These are phyloP conservation scores for Nipponacmea schrenckii DNA, from an alignment of 2,888 invertebrate species.

Conservation along the genomic window DNA sequence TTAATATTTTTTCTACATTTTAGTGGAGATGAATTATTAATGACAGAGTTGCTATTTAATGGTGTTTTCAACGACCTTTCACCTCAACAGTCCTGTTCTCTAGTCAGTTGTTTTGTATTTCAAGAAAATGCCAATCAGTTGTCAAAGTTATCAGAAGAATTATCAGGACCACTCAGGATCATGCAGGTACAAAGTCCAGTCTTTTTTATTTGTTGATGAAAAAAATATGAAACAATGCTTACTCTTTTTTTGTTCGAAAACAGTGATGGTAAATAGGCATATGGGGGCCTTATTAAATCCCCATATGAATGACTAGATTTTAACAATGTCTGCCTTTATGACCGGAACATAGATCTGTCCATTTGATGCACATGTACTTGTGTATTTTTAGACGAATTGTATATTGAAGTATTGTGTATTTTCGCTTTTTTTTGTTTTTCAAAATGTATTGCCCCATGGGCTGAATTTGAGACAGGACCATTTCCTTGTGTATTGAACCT, in stretches of 20 bases:
- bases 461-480: no score
- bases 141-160: constrained; percentile 84
- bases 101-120: constrained; percentile 70
- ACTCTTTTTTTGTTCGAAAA: neutral
- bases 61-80: constrained; percentile 90
- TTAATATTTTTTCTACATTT: constrained; percentile 22
- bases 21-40: constrained; percentile 88
- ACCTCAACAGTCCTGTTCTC: constrained; percentile 74
- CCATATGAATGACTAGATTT: neutral
- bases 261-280: neutral
- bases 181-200: constrained; percentile 75
- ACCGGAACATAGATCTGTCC: no score
- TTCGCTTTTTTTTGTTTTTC: no score
- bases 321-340: neutral
- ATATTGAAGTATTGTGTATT: no score
- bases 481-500: no score
- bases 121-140: constrained; percentile 85
- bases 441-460: no score
- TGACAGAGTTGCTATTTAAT: constrained; percentile 98
- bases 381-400: no score
- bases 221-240: neutral
- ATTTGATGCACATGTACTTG: no score
- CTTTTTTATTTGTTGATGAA: neutral
- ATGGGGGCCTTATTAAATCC: neutral
- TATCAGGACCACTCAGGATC: constrained; percentile 87